Conservation (phyloP, 2,113 vertebrate species). For the Pipa parva region DNA sequence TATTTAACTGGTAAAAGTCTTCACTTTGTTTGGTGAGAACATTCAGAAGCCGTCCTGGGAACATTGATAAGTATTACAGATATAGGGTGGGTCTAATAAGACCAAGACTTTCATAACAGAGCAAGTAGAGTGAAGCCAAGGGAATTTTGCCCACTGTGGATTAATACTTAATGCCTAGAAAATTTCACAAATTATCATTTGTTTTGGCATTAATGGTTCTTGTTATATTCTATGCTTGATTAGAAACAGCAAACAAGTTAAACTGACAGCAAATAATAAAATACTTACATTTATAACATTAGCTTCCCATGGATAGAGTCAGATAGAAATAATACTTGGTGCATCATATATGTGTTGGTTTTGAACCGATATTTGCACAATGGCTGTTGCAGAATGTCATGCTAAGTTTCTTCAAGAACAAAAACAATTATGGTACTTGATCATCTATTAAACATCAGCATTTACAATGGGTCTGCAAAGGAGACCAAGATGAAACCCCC, state of each 20-base stretch:
- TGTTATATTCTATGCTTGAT: not conserved
- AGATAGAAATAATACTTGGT: too few species aligned
- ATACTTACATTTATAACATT: not conserved
- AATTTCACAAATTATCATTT: not conserved
- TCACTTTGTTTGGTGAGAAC: constrained; percentile 27
- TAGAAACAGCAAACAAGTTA: not conserved
- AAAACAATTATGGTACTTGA: too few species aligned
- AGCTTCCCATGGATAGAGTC: not conserved
- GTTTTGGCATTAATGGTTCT: not conserved
- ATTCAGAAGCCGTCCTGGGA: constrained; percentile 16
- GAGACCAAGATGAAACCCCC: too few species aligned
- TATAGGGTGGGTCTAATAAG: not conserved
- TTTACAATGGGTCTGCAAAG: too few species aligned
- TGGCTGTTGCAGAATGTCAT: too few species aligned
- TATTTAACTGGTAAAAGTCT: constrained; percentile 27
- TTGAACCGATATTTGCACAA: too few species aligned
- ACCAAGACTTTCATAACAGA: not conserved
- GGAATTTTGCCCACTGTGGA: not conserved
- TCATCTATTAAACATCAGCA: too few species aligned
- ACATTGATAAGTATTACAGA: not conserved
- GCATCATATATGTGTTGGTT: too few species aligned
- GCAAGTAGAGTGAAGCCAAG: constrained; percentile 1
- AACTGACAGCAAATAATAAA: not conserved
- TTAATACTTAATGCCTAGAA: not conserved
- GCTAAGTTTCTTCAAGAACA: too few species aligned